Conservation (phyloP, 2,113 vertebrate genomes). For the Xiphias gladius region DNA sequence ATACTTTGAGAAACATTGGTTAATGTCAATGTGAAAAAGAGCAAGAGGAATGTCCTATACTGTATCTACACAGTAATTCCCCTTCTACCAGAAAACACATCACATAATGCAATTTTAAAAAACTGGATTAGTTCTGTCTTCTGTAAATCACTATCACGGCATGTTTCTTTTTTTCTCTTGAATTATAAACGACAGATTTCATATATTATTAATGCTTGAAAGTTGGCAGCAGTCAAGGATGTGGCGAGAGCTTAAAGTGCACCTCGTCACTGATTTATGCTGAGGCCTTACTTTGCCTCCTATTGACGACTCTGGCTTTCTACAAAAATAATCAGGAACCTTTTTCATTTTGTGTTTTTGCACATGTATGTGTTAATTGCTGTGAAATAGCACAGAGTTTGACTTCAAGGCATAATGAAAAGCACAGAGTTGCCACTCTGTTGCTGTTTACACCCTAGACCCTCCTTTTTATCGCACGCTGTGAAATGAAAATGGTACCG, state of each 20-base stretch:
- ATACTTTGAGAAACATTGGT: conserved; percentile 38
- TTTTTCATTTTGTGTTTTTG: conserved; percentile 48
- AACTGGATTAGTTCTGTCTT: conserved; percentile 1
- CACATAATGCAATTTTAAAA: conserved; percentile 44
- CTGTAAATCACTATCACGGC: conserved; percentile 68
- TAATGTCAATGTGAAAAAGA: conserved; percentile 18
- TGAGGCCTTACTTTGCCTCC: conserved; percentile 44
- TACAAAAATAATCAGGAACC: conserved; percentile 36
- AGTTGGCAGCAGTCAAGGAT: conserved; percentile 72
- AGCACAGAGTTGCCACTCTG: background rate
- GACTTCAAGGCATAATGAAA: background rate
- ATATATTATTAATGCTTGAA: conserved; percentile 78
- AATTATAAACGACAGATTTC: conserved; percentile 79
- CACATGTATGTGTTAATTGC: conserved; percentile 12
- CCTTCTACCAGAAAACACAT: conserved; percentile 30
- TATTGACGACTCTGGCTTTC: conserved; percentile 33
- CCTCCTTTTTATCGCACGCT: conserved; percentile 50
- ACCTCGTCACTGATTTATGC: conserved; percentile 53
- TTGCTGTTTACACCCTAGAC: conserved; percentile 7
- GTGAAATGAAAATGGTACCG: conserved; percentile 54
- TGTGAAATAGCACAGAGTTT: conserved; percentile 1
- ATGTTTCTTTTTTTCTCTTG: conserved; percentile 70
- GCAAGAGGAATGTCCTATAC: conserved; percentile 15
- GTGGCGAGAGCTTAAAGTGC: conserved; percentile 59
- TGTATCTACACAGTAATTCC: conserved; percentile 11